Conservation (phyloP, 1,140 invertebrate genomes). For the Ganaspis sp. region DNA sequence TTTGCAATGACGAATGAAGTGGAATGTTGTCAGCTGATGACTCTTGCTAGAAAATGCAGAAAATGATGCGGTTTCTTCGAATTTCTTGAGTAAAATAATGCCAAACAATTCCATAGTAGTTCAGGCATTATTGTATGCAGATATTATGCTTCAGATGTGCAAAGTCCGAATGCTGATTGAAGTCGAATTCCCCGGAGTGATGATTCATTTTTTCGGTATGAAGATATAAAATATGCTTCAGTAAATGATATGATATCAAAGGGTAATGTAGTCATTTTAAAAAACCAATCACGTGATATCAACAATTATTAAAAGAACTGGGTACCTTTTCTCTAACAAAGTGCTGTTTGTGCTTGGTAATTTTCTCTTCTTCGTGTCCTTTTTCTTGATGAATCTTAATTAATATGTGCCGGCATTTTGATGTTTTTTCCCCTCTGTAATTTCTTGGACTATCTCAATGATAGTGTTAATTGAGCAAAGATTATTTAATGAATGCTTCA, state of each 20-base stretch:
- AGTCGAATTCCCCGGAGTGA: not conserved
- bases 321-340: too few relatives aligned
- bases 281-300: too few relatives aligned
- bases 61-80: not conserved
- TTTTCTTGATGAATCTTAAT: too few relatives aligned
- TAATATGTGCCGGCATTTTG: too few relatives aligned
- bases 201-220: constrained; percentile 1
- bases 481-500: too few relatives aligned
- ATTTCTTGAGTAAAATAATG: not conserved
- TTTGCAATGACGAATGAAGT: not conserved
- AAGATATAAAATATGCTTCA: not conserved
- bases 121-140: constrained; percentile 9
- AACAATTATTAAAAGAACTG: too few relatives aligned
- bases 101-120: not conserved
- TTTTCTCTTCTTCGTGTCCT: too few relatives aligned
- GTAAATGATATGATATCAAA: not conserved
- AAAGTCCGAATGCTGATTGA: constrained; percentile 1
- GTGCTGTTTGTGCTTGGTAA: too few relatives aligned
- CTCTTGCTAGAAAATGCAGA: not conserved
- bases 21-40: not conserved
- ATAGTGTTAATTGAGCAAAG: too few relatives aligned
- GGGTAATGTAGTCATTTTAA: too few relatives aligned
- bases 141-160: not conserved
- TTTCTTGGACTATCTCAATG: too few relatives aligned
- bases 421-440: too few relatives aligned